phyloP scores from a whole-genome alignment of 2,797 vertebrate genomes.

The Propithecus deckenii region DNA sequence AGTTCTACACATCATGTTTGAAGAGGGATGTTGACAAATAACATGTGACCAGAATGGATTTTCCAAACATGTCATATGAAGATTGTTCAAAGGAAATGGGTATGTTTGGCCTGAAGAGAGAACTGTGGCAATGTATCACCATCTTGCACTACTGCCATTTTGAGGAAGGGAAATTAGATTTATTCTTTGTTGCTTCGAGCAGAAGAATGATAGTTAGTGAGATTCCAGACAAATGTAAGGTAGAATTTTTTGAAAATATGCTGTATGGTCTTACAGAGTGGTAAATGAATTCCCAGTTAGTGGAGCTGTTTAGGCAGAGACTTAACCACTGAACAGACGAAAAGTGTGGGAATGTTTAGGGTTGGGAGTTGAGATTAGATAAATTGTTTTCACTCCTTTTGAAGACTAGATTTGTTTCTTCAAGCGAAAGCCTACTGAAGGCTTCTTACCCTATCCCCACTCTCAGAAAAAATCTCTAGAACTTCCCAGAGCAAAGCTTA shows the following conservation, averaged over 20 bases:
- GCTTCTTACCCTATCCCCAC: background rate
- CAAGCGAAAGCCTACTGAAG: background rate
- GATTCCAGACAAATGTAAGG: slow-evolving; percentile 21
- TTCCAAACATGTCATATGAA: slow-evolving; percentile 11
- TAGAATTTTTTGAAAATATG: slow-evolving; percentile 1
- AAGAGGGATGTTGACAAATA: background rate
- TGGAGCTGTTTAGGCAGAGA: background rate
- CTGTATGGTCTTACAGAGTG: background rate
- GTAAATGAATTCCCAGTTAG: background rate
- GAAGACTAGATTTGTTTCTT: slow-evolving; percentile 19
- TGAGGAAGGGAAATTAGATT: background rate
- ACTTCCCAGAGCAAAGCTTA: background rate
- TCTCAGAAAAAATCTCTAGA: background rate
- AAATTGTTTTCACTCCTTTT: slow-evolving; percentile 7
- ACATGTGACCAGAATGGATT: background rate
- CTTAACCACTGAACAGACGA: background rate
- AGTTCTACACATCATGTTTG: background rate
- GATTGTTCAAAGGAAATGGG: background rate
- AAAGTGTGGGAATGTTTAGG: background rate
- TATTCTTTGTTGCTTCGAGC: background rate
- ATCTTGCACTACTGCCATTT: background rate
- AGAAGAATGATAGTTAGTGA: background rate
- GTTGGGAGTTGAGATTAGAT: background rate
- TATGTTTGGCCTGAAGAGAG: background rate
- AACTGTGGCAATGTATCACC: background rate